Conservation (phyloP, 2,888 invertebrate species). For the Caenorhabditis sp. region DNA sequence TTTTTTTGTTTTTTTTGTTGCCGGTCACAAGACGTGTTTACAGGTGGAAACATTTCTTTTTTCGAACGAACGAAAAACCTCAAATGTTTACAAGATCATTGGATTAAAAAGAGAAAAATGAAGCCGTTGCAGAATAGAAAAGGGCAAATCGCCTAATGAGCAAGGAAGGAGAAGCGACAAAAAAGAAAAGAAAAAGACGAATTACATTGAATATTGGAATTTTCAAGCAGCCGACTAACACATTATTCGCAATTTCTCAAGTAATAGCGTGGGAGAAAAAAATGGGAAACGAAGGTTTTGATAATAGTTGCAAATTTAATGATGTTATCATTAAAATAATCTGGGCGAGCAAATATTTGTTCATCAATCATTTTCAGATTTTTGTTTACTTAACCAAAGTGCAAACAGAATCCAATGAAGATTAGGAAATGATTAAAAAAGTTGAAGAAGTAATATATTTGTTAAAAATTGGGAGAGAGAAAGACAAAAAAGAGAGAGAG, state of each 20-base stretch:
- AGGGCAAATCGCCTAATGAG: not conserved
- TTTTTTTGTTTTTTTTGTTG: too few species aligned
- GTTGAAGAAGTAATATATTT: not conserved
- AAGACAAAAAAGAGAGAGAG: too few species aligned
- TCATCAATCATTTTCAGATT: not conserved
- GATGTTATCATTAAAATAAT: not conserved
- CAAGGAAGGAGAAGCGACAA: not conserved
- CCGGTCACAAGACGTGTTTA: too few species aligned
- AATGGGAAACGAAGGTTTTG: too few species aligned
- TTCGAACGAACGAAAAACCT: too few species aligned
- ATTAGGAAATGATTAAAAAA: too few species aligned
- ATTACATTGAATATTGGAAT: not conserved
- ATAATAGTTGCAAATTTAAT: not conserved
- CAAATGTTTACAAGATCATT: too few species aligned
- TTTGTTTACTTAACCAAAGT: too few species aligned
- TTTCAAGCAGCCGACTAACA: not conserved
- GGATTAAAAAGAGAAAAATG: too few species aligned
- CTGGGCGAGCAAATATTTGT: not conserved
- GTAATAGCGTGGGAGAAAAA: not conserved
- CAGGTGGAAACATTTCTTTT: too few species aligned
- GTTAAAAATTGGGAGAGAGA: conserved; percentile 1
- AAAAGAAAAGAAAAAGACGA: not conserved
- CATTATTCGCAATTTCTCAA: not conserved
- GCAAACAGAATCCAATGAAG: too few species aligned
- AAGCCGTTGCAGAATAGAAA: not conserved